These are phyloP conservation scores for Drosophila yakuba DNA, from an alignment of 1,140 invertebrate species.

Conservation along the genomic window DNA sequence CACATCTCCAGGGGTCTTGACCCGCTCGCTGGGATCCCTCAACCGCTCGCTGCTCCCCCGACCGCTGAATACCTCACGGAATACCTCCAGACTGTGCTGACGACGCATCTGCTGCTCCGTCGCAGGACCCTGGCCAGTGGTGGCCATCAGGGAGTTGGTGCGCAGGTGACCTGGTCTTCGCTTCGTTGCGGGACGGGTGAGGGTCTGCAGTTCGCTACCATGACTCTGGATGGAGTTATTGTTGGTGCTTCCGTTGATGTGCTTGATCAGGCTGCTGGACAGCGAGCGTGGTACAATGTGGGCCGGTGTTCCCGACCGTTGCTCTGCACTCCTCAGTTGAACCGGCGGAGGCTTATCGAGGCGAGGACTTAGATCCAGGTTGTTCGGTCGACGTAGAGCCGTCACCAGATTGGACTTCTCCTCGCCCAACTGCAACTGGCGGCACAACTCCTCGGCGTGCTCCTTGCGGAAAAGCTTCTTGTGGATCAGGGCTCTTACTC, in stretches of 20 bases:
- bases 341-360: slow-evolving; percentile 40
- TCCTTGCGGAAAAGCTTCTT: slow-evolving; percentile 81
- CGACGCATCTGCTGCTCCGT: slow-evolving; percentile 80
- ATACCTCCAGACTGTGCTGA: slow-evolving; percentile 89
- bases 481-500: slow-evolving; percentile 79
- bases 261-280: slow-evolving; percentile 75
- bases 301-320: slow-evolving; percentile 68
- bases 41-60: slow-evolving; percentile 87
- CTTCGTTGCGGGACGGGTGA: slow-evolving; percentile 43
- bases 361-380: slow-evolving; percentile 70
- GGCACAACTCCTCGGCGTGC: slow-evolving; percentile 60
- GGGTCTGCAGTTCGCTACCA: slow-evolving; percentile 63
- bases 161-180: slow-evolving; percentile 69
- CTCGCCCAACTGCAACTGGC: slow-evolving; percentile 72
- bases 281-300: slow-evolving; percentile 77
- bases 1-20: slow-evolving; percentile 93
- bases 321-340: slow-evolving; percentile 72
- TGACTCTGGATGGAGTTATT: slow-evolving; percentile 52
- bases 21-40: slow-evolving; percentile 89
- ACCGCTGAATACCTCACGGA: slow-evolving; percentile 88
- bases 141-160: slow-evolving; percentile 70
- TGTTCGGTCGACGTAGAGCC: slow-evolving; percentile 68
- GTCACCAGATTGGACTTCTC: slow-evolving; percentile 82
- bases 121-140: slow-evolving; percentile 18
- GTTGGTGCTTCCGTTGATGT: slow-evolving; percentile 58